A percentile compares a stretch with the other conserved stretches of the same genome.
Evolutionary conservation across 2,888 invertebrate genomes (phyloP).

Genomic region (Alloscopus bannaensis): DNA sequence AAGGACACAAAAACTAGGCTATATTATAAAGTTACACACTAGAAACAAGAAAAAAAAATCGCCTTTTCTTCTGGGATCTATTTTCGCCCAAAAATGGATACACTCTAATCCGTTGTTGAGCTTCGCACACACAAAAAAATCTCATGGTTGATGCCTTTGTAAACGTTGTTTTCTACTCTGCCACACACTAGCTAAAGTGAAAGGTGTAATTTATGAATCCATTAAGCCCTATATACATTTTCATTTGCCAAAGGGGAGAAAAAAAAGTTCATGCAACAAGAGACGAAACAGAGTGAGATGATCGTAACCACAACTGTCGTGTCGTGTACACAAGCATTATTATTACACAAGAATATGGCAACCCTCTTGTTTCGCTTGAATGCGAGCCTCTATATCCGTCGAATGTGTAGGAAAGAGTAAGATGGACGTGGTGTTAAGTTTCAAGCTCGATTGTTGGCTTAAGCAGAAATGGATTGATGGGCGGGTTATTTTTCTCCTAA

Average conservation of each 20-base stretch:
- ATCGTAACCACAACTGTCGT: too few species aligned
- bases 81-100: conserved; percentile 29
- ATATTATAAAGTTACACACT: conserved; percentile 14
- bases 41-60: conserved; percentile 44
- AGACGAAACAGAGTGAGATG: conserved; percentile 13
- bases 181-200: conserved; percentile 36
- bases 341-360: not conserved
- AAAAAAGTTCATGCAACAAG: not conserved
- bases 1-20: conserved; percentile 56
- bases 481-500: conserved; percentile 49
- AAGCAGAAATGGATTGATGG: conserved; percentile 61
- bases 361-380: too few species aligned
- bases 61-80: conserved; percentile 35
- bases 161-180: too few species aligned
- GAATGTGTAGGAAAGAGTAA: conserved; percentile 3
- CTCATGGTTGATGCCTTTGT: conserved; percentile 37
- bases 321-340: not conserved
- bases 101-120: conserved; percentile 41
- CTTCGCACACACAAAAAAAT: conserved; percentile 40
- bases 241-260: not conserved
- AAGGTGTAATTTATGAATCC: conserved; percentile 61
- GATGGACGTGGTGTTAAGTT: too few species aligned
- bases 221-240: conserved; percentile 43
- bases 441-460: conserved; percentile 41
- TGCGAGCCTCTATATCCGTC: too few species aligned